Base-by-base conservation (phyloP, 2,113 vertebrate genomes). In the human (Homo sapiens) region DNA sequence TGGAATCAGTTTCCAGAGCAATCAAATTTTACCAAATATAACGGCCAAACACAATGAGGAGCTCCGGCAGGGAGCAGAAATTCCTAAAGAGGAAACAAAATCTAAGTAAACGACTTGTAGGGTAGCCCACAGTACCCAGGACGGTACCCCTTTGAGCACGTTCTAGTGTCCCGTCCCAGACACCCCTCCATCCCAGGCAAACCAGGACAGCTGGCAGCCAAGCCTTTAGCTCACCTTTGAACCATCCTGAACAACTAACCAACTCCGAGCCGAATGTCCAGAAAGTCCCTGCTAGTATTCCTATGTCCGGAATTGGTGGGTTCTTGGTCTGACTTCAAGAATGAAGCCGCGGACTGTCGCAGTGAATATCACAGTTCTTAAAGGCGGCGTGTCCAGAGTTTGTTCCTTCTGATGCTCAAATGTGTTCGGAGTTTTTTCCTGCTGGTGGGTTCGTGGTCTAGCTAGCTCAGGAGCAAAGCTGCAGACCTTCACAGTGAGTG, bases 401-500 rank as follows among this genome's bases (percentile, higher is more conserved):
- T 45, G 45, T 45, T 45, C 45, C 45, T 45, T 45, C 45, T 45
- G 45, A 45, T 9, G 1, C 45, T 45, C 45, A 45, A 8, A 45
- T 2, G 45, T 9, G 45, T 45, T 45, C 8, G 2, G 45, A 45
- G 45, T 45, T 45, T 45, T 9, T 45, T 45, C 45, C 45, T 45
- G 10, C 45, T 45, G 45, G 45, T 45, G 45, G 9, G 45, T 45
- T 45, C 45, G 2, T 45, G 45, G 45, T 45, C 45, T 45, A 45
- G 8, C 45, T 10, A 8, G 45, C 45, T 45, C 8, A 45, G 2
- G 8, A 45, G 8, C 9, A 8, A 45, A 45, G 45, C 45, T 45
- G 0, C 0, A 9, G 8, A 45, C 45, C 45, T 45, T 45, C 45
- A 9, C 8, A 0, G 45, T 2, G 8, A 45, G 45, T 45, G 45